phyloP scores from a whole-genome alignment of 35 echinoderm and acorn worm species.

The Ptychodera flava region DNA sequence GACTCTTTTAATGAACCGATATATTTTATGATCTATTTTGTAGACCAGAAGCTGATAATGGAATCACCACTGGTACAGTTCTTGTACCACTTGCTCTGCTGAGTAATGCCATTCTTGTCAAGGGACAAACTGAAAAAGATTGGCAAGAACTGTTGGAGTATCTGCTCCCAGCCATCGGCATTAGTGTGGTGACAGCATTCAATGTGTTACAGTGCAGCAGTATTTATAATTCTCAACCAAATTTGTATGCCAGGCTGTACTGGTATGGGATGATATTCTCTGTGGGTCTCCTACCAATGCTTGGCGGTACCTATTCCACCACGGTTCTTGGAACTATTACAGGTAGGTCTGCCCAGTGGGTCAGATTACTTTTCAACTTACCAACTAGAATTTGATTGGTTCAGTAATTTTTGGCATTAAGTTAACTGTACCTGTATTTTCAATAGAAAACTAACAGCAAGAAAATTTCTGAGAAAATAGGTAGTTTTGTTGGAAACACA shows the following conservation, averaged over 20 bases:
- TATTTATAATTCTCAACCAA: neutral
- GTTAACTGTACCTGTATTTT: too few species aligned
- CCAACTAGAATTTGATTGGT: too few species aligned
- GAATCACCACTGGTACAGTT: conserved; percentile 9
- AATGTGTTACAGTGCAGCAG: neutral
- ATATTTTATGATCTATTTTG: too few species aligned
- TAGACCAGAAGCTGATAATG: conserved; percentile 28
- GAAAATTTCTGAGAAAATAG: too few species aligned
- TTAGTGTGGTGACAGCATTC: neutral
- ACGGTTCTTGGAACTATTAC: neutral
- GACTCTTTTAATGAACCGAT: too few species aligned
- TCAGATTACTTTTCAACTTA: too few species aligned
- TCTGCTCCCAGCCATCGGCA: neutral
- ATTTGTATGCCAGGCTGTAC: neutral
- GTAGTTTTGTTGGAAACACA: too few species aligned
- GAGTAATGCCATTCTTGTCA: conserved; percentile 6
- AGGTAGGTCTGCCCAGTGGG: too few species aligned
- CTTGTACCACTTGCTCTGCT: conserved; percentile 29
- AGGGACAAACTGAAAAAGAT: neutral
- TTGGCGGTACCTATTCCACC: neutral
- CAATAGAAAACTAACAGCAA: too few species aligned
- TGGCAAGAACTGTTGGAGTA: neutral
- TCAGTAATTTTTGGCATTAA: too few species aligned
- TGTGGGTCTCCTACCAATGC: neutral
- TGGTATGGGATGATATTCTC: neutral